Base-by-base conservation (phyloP, 2,797 vertebrate genomes). In the Sebastes diploproa region DNA sequence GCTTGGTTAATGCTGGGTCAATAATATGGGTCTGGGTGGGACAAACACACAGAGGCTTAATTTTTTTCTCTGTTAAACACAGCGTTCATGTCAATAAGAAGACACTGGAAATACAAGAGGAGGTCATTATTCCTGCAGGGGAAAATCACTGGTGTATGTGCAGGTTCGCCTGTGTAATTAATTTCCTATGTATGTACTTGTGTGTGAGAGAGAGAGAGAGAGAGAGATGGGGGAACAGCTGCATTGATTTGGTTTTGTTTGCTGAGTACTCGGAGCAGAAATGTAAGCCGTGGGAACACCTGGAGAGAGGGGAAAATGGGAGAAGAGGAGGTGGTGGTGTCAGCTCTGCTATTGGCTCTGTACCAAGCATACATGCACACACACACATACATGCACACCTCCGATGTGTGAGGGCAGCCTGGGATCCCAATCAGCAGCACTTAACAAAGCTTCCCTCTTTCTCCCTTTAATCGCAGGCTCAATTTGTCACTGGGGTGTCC, bases 401-500 rank as follows among this genome's bases (percentile, higher is more conserved):
- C 84, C 61, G 85, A 88, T 90, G 86, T 86, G 90, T 64, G 81
- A 91, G 91, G 90, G 87, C 83, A 90, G 91, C 90, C 85, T 91
- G 71, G 91, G 91, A 93, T 95, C 86, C 91, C 92, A 94, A 95
- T 95, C 92, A 91, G 89, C 83, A 89, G 90, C 92, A 93, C 93
- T 95, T 92, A 93, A 94, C 94, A 95, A 95, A 94, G 91, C 90
- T 90, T 93, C 84, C 85, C 88, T 91, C 90, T 92, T 93, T 94
- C 90, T 92, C 85, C 87, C 91, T 95, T 94, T 94, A 95, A 94
- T 95, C 91, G 92, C 92, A 87, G 86, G 91, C 88, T 94, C 91
- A 93, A 95, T 95, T 95, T 96, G 94, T 95, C 95, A 94, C 94
- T 87, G 73, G 91, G 94, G 95, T 94, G 93, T 95, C 94, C 94